Base-by-base conservation (phyloP, 2,888 invertebrate species). In the Cataglyphis altisquamis region DNA sequence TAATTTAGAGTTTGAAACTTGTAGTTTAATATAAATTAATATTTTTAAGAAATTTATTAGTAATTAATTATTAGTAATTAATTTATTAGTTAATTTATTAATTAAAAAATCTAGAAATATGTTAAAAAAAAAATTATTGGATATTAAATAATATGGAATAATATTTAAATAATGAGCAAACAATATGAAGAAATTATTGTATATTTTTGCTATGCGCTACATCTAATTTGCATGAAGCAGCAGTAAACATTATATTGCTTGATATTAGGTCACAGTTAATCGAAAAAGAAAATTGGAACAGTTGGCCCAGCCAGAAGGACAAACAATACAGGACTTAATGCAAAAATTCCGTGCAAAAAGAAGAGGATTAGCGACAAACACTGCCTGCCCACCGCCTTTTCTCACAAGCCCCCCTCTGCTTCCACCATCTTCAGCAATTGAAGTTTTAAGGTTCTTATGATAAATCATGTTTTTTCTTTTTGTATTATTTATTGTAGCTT, bases 221-320 rank as follows among this genome's bases (percentile, higher is more conserved):
- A 21, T 45, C 3, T 80, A 25, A 48, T 73, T 39, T 73, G 45
- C n/a, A 60, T 12, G 6, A 48, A 55, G 25, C 6, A 2, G 18
- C 15, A 21, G 6, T 6, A 48, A 6, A 48, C 36, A 29, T 21
- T 36, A 5, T 41, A 10, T 70, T 74, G n/a, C 68, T 82, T 67
- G 36, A 77, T 80, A 92, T 9, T 93, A 97, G 96, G 96, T 97
- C 85, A 96, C 98, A 57, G 97, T 98, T 32, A 98, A 98, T 95
- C 96, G 98, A 60, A 98, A 98, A 95, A 96, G 98, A 94, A 98
- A 98, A 96, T 96, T 98, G 93, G 97, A 98, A 93, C 97, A 98
- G 93, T 96, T 97, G 90, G 97, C 98, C 25, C 97, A 98, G 93
- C 97, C 97, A 82, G 97, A 97, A 89, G 97, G 97, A 74, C 95